Base-by-base conservation (phyloP, 1,140 invertebrate genomes). In the Drosophila punjabiensis region DNA sequence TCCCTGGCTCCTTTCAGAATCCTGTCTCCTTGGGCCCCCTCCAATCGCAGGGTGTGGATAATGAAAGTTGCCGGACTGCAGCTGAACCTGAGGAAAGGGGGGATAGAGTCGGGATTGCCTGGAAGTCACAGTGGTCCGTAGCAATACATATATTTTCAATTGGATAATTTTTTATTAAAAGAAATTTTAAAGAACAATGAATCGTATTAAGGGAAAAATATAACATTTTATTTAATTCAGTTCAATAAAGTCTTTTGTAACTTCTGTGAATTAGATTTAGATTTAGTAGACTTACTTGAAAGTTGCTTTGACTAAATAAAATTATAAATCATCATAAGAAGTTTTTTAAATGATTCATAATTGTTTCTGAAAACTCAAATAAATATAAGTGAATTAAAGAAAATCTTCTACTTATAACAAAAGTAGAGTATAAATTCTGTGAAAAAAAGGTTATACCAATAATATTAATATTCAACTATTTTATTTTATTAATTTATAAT, bases 11-110 rank as follows among this genome's bases (percentile, higher is more conserved):
- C 63, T 16, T 37, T 61, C 53, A 24, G 53, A 24, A 18, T 37
- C 33, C 53, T 24, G 24, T 58, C 5, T 20, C 18, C 53, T 37
- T 18, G 9, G 9, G 18, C 3, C 35, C 28, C 39, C 7, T 13
- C 16, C n/a, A 24, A 35, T 32, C 35, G n/a, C 30, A 20, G 37
- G 56, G 60, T 37, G 66, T 63, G 77, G 63, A 81, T 81, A 89
- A 88, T 89, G 81, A 89, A 88, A 75, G 74, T 61, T 55, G 48
- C 58, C 71, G 73, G 76, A 75, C 68, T 71, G 74, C 66, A 70
- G 53, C 59, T 70, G 47, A 56, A 68, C 64, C 32, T 30, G 50
- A 16, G 32, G 35, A 16, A 14, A 47, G 35, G 32, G 30, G 24
- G 53, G 32, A 30, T 20, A 16, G n/a, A n/a, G 20, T 9, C 24